A percentile compares a stretch with the other conserved stretches of the same genome.
Evolutionary conservation across 2,797 vertebrate species (phyloP).

Genomic region (Clarias platycephalus): DNA sequence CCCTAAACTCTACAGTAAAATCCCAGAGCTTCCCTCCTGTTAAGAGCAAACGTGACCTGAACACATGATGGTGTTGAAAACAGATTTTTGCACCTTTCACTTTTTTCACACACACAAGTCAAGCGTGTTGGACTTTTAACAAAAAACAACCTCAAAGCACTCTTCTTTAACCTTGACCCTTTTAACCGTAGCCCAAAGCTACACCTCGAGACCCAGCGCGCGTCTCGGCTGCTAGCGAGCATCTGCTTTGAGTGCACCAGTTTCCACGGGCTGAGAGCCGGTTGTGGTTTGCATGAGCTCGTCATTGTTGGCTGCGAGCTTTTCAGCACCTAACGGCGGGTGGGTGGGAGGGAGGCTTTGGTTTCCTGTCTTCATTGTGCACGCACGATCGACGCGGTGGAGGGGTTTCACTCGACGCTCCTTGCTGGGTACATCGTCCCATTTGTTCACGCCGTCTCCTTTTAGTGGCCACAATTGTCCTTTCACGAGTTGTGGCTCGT

Average conservation of each 20-base stretch:
- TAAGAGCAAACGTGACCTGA: background rate
- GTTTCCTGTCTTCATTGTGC: conserved; percentile 46
- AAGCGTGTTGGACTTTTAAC: background rate
- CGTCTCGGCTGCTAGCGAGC: background rate
- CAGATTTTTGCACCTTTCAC: background rate
- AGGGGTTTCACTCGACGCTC: background rate
- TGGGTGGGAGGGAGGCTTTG: conserved; percentile 31
- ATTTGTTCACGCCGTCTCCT: background rate
- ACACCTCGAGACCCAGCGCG: background rate
- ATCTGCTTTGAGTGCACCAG: conserved; percentile 25
- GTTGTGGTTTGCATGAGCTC: conserved; percentile 43
- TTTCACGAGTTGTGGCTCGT: background rate
- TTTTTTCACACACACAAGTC: background rate
- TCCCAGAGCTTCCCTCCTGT: no score
- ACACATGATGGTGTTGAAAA: background rate
- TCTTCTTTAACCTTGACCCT: background rate
- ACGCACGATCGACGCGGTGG: background rate
- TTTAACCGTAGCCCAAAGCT: background rate
- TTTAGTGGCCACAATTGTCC: conserved; percentile 21
- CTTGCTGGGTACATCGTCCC: background rate
- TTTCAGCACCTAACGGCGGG: conserved; percentile 21
- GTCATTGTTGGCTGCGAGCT: conserved; percentile 20
- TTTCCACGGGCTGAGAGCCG: conserved; percentile 31
- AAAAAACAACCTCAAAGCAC: no score
- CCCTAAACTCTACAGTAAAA: background rate